These are phyloP conservation scores for Nyctereutes procyonoides DNA, from an alignment of 2,113 vertebrate genomes.

Conservation along the genomic window DNA sequence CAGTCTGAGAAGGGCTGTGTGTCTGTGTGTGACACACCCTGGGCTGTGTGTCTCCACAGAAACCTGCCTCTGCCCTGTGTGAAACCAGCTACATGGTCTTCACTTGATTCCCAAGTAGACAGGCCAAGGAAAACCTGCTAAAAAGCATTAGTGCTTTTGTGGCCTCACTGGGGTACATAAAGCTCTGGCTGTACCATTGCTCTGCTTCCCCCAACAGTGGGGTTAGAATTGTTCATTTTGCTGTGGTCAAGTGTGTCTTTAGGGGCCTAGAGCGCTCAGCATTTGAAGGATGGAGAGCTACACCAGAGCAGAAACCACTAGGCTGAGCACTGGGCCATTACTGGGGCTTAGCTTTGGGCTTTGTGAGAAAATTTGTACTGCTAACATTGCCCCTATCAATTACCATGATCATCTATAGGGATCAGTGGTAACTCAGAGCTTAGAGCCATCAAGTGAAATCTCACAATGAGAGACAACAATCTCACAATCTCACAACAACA, in stretches of 20 bases:
- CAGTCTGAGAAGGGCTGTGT: not conserved
- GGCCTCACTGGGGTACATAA: not conserved
- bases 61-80: not conserved
- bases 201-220: too few species aligned
- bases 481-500: too few species aligned
- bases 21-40: too few species aligned
- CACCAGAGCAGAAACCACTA: not conserved
- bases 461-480: too few species aligned
- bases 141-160: not conserved
- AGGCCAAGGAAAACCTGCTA: not conserved
- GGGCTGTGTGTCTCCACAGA: not conserved
- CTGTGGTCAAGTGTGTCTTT: not conserved
- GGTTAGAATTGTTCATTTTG: not conserved
- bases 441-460: not conserved
- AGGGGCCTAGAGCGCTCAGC: not conserved
- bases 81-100: not conserved
- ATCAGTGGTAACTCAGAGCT: not conserved
- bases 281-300: not conserved
- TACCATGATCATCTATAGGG: not conserved
- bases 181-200: not conserved
- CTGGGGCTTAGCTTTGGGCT: not conserved
- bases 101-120: not conserved
- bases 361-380: not conserved
- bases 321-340: not conserved
- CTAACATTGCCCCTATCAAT: not conserved